Evolutionary conservation across 2,797 vertebrate species (phyloP).

Genomic region (Periophthalmus magnuspinnatus): DNA sequence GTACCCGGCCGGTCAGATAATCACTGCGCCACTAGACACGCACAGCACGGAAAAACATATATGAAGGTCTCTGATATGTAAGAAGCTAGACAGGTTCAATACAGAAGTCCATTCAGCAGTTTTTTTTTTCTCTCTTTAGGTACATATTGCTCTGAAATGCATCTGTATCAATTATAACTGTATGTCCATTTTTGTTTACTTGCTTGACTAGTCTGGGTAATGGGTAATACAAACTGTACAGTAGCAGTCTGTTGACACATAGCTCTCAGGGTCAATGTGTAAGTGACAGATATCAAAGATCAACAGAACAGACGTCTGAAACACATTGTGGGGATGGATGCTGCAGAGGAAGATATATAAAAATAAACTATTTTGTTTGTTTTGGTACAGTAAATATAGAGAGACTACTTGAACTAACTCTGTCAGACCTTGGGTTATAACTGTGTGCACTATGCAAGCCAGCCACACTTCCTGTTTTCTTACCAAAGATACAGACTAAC

Average conservation of each 20-base stretch:
- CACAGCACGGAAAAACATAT: neutral
- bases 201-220: neutral
- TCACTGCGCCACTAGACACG: slow-evolving; percentile 87
- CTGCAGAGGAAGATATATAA: slow-evolving; percentile 4
- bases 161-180: too few relatives aligned
- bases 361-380: neutral
- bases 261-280: slow-evolving; percentile 7
- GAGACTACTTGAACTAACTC: neutral
- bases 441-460: slow-evolving; percentile 22
- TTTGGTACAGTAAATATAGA: neutral
- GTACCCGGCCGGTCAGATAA: slow-evolving; percentile 86
- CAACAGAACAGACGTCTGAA: slow-evolving; percentile 8
- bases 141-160: too few relatives aligned
- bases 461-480: slow-evolving; percentile 56
- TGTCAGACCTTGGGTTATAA: slow-evolving; percentile 13
- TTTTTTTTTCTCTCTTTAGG: too few relatives aligned
- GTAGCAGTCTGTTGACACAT: slow-evolving; percentile 2
- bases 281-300: slow-evolving; percentile 23
- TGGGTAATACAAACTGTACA: neutral
- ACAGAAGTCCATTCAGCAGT: too few relatives aligned
- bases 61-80: neutral
- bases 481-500: slow-evolving; percentile 16
- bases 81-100: neutral
- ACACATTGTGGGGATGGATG: neutral
- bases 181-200: too few relatives aligned